These are phyloP conservation scores for Dysdera silvatica DNA, from an alignment of 1,140 invertebrate species.

Conservation along the genomic window DNA sequence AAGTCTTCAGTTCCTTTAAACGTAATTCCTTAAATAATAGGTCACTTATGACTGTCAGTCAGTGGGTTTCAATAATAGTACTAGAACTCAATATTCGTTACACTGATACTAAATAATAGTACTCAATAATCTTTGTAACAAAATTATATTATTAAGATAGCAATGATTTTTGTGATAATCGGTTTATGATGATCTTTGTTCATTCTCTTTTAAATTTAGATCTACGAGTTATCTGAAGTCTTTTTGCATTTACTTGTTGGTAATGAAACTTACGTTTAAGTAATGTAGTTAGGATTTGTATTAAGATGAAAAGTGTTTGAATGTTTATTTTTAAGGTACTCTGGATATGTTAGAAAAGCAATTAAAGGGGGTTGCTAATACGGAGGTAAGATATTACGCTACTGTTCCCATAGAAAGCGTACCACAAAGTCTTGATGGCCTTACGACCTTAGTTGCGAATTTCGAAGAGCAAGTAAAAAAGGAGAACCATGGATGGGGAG, in stretches of 20 bases:
- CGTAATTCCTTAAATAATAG: too few relatives aligned
- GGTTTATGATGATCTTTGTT: not conserved
- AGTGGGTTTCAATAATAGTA: too few relatives aligned
- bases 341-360: conserved; percentile 9
- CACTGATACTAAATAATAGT: too few relatives aligned
- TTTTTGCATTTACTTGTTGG: not conserved
- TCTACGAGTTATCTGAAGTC: not conserved
- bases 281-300: not conserved
- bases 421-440: conserved; percentile 18
- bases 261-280: not conserved
- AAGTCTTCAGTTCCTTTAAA: too few relatives aligned
- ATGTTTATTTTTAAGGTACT: conserved; percentile 7
- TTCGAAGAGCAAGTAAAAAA: conserved; percentile 24
- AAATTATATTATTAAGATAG: not conserved
- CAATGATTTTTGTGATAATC: not conserved
- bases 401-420: conserved; percentile 24
- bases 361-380: conserved; percentile 7
- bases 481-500: conserved; percentile 11
- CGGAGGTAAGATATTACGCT: conserved; percentile 26
- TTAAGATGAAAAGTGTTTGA: not conserved
- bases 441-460: conserved; percentile 6
- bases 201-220: not conserved
- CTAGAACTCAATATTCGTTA: too few relatives aligned
- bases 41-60: too few relatives aligned
- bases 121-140: too few relatives aligned